Conservation (phyloP, 2,888 invertebrate species). For the Agrotis exclamationis region DNA sequence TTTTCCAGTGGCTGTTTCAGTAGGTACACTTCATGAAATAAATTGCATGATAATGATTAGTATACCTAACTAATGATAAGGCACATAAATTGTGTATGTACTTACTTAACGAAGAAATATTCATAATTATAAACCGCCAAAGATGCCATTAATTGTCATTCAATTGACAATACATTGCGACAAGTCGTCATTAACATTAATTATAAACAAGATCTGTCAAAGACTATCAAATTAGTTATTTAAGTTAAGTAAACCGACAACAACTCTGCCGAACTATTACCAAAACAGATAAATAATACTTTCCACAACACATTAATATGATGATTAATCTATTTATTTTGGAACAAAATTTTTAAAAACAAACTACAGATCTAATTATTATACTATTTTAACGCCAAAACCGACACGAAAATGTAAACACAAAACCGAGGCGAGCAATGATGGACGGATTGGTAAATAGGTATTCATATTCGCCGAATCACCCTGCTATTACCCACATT, state of each 20-base stretch:
- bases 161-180: too few species aligned
- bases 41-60: neutral
- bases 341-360: constrained; percentile 4
- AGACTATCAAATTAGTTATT: too few species aligned
- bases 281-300: neutral
- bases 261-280: too few species aligned
- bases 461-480: constrained; percentile 75
- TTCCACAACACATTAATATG: constrained; percentile 16
- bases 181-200: too few species aligned
- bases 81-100: too few species aligned
- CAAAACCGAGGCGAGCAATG: constrained; percentile 51
- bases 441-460: constrained; percentile 64
- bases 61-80: too few species aligned
- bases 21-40: constrained; percentile 1
- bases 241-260: too few species aligned
- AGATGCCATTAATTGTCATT: too few species aligned
- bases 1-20: neutral
- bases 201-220: too few species aligned
- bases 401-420: constrained; percentile 59
- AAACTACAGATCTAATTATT: constrained; percentile 29
- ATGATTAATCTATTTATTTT: constrained; percentile 46
- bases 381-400: constrained; percentile 34
- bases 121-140: too few species aligned
- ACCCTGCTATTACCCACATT: constrained; percentile 79
- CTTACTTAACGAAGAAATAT: too few species aligned